Evolutionary conservation across 92 coral and sea anemone genomes (phyloP), one percentile per base, ranked within the genome.

Genomic region (Phenganax marumi): DNA sequence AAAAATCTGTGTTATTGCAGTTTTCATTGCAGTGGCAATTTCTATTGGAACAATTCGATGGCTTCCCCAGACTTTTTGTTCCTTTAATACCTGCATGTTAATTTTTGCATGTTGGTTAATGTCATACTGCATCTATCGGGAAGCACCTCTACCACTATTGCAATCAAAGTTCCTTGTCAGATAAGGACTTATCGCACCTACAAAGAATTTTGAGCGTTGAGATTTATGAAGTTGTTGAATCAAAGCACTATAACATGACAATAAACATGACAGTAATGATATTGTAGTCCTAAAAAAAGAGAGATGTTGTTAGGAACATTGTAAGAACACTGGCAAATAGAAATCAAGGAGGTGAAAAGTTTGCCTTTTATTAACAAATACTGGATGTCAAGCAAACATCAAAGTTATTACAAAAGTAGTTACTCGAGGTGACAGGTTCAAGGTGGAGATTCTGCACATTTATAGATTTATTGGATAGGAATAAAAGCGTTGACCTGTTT

Each of bases 171-270:
- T 61, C 64, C 75, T 33, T 50, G 80, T 81, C 66, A 3, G 14
- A 65, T 65, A 33, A 87, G 87, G 81, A 86, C 87, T 16, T 87
- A 82, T 83, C 79, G 75, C 60, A 84, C 68, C 54, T 87, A 82
- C 76, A 83, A 87, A 87, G 87, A 82, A 81, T 56, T 8, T 75
- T 84, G 87, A 83, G 76, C 68, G 50, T 82, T 49, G 75, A 82
- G 21, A 76, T 82, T 61, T 79, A 86, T 50, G 76, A 82, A 77
- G 79, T 81, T 68, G 85, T 71, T 51, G 79, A 54, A 63, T 72
- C 70, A 79, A 73, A 68, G 69, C 81, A 79, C 77, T 61, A 68
- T 1, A 68, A 12, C 87, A 84, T 46, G 84, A 77, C 64, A 85
- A 77, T 46, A 85, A 85, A n/a, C n/a, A n/a, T n/a, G n/a, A n/a